Evolutionary conservation across 2,113 vertebrate species (phyloP), one percentile per base, ranked within the genome.

Genomic region (Camelus bactrianus): DNA sequence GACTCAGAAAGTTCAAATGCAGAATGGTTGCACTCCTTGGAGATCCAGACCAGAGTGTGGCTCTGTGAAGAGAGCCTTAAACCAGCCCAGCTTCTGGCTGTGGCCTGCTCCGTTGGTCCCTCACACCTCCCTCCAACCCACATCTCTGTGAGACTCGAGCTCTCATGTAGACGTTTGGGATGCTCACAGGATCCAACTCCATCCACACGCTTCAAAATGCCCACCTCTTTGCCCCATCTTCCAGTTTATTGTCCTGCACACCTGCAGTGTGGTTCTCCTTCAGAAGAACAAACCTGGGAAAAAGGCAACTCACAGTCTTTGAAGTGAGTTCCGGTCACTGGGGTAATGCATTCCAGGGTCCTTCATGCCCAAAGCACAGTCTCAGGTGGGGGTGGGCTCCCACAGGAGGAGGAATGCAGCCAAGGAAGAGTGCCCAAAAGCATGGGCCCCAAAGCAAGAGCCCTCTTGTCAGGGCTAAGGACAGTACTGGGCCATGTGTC

Each of bases 1-100:
- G 28, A 86, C 17, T 89, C 82, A 48, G 35, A 56, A 91, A 91
- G n/a, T 79, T 83, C 69, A 87, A 83, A 73, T 79, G 20, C 38
- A 69, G 83, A 69, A 84, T 62, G 52, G 19, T 50, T 52, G 8
- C 24, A 38, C 26, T 93, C 35, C 48, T 88, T 65, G 26, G 76
- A 91, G 48, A 52, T 58, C 42, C n/a, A 73, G 60, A 14, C 4
- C 28, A 58, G 30, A 58, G 17, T 60, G 14, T 83, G 48, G 10
- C 0, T 0, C 26, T 35, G 1, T 58, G 20, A 48, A 5, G 82
- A 72, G 50, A 52, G 32, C 38, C 38, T 42, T 42, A 42, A 42
- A 42, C 38, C 38, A 42, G 38, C 38, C 38, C 38, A 42, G 38
- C 38, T 42, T 42, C 38, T 20, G 38, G 56, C 38, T 1, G 3